Conservation (phyloP, 2,888 invertebrate genomes). For the Andrena minutula region DNA sequence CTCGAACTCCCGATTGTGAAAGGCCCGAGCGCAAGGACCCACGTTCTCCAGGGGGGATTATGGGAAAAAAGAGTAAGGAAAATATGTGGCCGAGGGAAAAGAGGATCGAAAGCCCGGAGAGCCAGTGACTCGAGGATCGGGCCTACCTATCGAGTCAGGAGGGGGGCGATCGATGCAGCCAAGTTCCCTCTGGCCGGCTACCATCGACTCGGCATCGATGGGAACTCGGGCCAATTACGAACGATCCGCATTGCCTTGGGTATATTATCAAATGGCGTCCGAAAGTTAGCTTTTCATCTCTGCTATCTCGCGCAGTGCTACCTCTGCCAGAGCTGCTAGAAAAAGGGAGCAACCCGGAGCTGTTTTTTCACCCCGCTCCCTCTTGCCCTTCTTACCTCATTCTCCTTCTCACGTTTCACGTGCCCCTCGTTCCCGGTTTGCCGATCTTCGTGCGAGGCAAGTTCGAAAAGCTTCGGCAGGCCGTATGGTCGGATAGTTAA, state of each 20-base stretch:
- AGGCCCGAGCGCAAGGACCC: constrained; percentile 21
- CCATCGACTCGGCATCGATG: constrained; percentile 68
- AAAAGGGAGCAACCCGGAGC: neutral
- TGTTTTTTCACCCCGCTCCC: constrained; percentile 9
- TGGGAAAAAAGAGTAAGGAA: constrained; percentile 20
- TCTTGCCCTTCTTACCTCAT: neutral
- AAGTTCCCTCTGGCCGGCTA: constrained; percentile 62
- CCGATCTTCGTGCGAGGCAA: constrained; percentile 35
- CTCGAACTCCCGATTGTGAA: constrained; percentile 37
- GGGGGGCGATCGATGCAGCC: constrained; percentile 69
- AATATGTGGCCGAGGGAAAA: constrained; percentile 19
- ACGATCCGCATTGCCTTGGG: constrained; percentile 63
- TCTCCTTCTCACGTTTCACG: constrained; percentile 13
- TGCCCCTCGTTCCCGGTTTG: constrained; percentile 14
- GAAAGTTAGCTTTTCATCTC: constrained; percentile 78
- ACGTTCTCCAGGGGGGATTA: constrained; percentile 15
- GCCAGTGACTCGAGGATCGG: constrained; percentile 53
- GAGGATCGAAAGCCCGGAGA: constrained; percentile 43
- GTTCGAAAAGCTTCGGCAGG: constrained; percentile 45
- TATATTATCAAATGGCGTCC: constrained; percentile 75
- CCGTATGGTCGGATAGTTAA: constrained; percentile 57
- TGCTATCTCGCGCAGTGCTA: constrained; percentile 59
- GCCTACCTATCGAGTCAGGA: constrained; percentile 31
- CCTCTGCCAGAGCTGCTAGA: constrained; percentile 19
- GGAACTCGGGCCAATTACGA: constrained; percentile 74